A percentile compares a stretch with the other conserved stretches of the same genome.
phyloP scores from a whole-genome alignment of 1,140 invertebrate species.

The Tetramorium alpestre region DNA sequence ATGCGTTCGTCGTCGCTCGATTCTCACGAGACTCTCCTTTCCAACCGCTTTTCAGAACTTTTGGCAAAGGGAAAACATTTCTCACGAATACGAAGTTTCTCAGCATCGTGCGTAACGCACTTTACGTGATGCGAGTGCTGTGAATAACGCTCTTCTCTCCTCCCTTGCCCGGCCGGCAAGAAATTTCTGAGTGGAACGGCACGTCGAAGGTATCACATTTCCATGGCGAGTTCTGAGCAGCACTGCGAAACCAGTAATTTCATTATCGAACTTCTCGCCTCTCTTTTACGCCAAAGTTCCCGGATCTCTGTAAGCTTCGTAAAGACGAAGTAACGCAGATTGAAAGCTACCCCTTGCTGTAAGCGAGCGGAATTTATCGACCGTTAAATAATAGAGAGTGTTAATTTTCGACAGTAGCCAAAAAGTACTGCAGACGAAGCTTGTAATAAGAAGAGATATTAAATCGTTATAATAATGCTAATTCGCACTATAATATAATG shows the following conservation, averaged over 20 bases:
- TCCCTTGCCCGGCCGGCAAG: constrained; percentile 6
- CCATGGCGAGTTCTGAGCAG: constrained; percentile 45
- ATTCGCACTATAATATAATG: neutral
- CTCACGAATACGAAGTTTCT: constrained; percentile 24
- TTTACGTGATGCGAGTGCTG: constrained; percentile 42
- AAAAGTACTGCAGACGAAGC: neutral
- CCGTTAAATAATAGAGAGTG: constrained; percentile 2
- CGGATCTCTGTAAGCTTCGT: constrained; percentile 37
- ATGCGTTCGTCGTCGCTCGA: neutral
- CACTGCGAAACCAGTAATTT: constrained; percentile 57
- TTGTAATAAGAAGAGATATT: constrained; percentile 30
- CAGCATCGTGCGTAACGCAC: constrained; percentile 48
- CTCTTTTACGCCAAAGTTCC: constrained; percentile 61
- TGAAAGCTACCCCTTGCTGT: constrained; percentile 25
- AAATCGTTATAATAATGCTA: neutral
- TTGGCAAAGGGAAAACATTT: constrained; percentile 30
- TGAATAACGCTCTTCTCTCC: constrained; percentile 47
- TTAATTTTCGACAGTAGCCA: constrained; percentile 15
- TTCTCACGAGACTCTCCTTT: neutral
- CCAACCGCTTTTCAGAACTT: constrained; percentile 31
- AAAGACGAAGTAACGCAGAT: constrained; percentile 50
- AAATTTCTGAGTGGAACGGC: constrained; percentile 52
- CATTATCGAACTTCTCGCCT: constrained; percentile 67
- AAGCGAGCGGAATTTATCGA: constrained; percentile 20
- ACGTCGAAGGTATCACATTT: constrained; percentile 60